These are phyloP conservation scores for Acanthacorydalis orientalis DNA, from an alignment of 2,888 invertebrate genomes.

Conservation along the genomic window DNA sequence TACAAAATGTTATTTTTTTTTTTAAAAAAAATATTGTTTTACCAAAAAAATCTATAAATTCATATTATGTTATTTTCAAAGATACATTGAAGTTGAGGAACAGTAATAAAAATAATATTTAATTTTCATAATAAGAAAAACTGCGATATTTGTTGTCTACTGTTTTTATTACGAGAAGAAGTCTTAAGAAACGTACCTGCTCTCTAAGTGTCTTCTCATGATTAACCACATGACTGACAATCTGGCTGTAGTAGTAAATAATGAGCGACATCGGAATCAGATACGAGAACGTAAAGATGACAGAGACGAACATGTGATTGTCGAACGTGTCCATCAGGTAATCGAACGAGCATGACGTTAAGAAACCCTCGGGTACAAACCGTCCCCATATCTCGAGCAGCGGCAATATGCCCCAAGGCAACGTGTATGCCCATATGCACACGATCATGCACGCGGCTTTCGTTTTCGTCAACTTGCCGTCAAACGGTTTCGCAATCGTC, in stretches of 20 bases:
- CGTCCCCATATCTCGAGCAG: conserved; percentile 72
- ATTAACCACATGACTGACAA: conserved; percentile 71
- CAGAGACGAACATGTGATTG: conserved; percentile 56
- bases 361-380: conserved; percentile 78
- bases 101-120: neutral
- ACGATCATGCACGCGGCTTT: conserved; percentile 62
- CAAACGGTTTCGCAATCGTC: conserved; percentile 67
- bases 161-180: too few relatives aligned
- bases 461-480: conserved; percentile 63
- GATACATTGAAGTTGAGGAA: neutral
- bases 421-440: conserved; percentile 55
- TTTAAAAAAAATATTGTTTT: too few relatives aligned
- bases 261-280: conserved; percentile 61
- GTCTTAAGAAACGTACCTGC: conserved; percentile 24
- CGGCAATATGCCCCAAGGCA: conserved; percentile 71
- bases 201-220: conserved; percentile 70
- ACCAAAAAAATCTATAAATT: too few relatives aligned
- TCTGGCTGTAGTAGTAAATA: conserved; percentile 70
- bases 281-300: conserved; percentile 64
- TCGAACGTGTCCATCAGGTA: conserved; percentile 65
- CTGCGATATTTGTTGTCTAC: neutral
- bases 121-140: neutral
- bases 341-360: conserved; percentile 73
- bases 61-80: too few relatives aligned
- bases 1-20: too few relatives aligned